These are phyloP conservation scores for Drosophila seguyi DNA, from an alignment of 1,140 invertebrate species.

Conservation along the genomic window DNA sequence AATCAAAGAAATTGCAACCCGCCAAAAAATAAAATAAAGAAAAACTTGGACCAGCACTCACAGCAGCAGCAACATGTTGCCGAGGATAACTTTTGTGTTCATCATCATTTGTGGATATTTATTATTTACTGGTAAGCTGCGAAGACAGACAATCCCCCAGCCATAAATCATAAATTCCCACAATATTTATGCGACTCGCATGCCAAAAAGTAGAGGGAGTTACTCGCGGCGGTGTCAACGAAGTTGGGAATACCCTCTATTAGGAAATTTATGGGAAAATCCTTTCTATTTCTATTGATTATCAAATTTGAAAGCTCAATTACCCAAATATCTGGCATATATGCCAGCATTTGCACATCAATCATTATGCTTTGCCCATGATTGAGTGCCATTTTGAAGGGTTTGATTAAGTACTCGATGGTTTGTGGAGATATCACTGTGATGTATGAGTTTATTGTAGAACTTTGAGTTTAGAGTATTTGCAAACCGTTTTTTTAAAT, in stretches of 20 bases:
- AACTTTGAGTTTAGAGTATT: conserved; percentile 2
- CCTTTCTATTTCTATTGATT: neutral
- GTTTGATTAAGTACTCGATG: conserved; percentile 27
- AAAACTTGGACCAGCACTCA: conserved; percentile 9
- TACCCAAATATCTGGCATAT: conserved; percentile 7
- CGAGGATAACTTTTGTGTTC: conserved; percentile 73
- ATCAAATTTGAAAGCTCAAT: neutral
- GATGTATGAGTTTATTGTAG: neutral
- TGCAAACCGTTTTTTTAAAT: conserved; percentile 46
- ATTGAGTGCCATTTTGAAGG: conserved; percentile 17
- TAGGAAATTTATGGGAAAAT: no score
- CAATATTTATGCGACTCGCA: conserved; percentile 54
- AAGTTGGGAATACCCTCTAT: neutral
- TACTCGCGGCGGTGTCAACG: neutral
- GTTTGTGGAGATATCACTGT: neutral
- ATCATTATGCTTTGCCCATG: conserved; percentile 6
- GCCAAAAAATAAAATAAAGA: conserved; percentile 13
- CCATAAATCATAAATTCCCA: conserved; percentile 57
- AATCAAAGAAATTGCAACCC: neutral
- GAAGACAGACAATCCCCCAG: conserved; percentile 38
- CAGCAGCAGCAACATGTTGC: conserved; percentile 77
- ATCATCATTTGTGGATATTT: conserved; percentile 82
- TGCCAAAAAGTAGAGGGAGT: conserved; percentile 18
- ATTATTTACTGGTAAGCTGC: conserved; percentile 53
- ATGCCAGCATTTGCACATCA: conserved; percentile 16